phyloP scores from a whole-genome alignment of 92 coral and sea anemone genomes.

The Hydrozoanthus gracilis region DNA sequence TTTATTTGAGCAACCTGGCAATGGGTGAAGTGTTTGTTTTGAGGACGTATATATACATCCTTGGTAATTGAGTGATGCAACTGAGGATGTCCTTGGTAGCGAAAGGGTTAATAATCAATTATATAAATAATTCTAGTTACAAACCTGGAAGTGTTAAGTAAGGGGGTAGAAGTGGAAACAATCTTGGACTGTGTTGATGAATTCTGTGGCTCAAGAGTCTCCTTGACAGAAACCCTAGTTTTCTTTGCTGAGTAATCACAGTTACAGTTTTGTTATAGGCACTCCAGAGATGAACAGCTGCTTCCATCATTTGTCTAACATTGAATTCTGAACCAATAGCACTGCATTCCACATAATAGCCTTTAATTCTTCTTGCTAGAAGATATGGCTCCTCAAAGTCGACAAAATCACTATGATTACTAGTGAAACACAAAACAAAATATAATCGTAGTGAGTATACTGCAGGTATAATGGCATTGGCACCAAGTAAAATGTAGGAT shows the following conservation, averaged over 20 bases:
- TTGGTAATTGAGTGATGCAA: neutral
- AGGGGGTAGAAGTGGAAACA: slow-evolving; percentile 28
- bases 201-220: neutral
- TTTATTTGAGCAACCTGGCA: no score
- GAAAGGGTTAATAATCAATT: neutral
- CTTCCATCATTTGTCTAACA: slow-evolving; percentile 31
- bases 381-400: slow-evolving; percentile 37
- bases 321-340: slow-evolving; percentile 9
- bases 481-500: no score
- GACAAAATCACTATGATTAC: neutral
- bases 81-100: neutral
- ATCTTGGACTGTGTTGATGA: neutral
- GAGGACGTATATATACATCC: neutral
- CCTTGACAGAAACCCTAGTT: slow-evolving; percentile 20
- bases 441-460: no score
- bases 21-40: no score
- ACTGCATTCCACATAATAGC: slow-evolving; percentile 44
- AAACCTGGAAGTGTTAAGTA: slow-evolving; percentile 42
- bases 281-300: slow-evolving; percentile 31
- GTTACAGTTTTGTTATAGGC: slow-evolving; percentile 12
- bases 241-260: neutral
- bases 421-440: neutral
- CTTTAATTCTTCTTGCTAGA: slow-evolving; percentile 14
- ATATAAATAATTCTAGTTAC: neutral
- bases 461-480: no score